Base-by-base conservation (phyloP, 2,888 invertebrate species). In the Cataglyphis rosenhaueri region DNA sequence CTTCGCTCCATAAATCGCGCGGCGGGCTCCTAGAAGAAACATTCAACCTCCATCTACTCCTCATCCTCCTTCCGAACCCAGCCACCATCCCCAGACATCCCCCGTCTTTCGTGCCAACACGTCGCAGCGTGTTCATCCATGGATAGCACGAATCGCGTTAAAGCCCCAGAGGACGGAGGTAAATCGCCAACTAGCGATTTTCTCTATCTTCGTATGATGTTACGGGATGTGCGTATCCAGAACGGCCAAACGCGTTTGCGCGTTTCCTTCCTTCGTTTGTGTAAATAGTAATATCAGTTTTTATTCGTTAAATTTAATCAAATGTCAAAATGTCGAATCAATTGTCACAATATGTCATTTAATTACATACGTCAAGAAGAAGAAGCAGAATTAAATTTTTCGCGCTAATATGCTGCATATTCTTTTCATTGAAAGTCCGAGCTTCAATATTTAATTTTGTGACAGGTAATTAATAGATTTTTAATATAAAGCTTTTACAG, bases 1-100 rank as follows among this genome's bases (percentile, higher is more conserved):
- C 93, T 93, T 93, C 89, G 94, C 93, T 93, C 94, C 94, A 94
- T 94, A 94, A 94, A 94, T 94, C 93, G 94, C 93, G 91, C 92
- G 92, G 91, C 92, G 91, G 91, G 91, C 93, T 93, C 91, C 93
- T 92, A 92, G 94, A 94, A 93, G 94, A 93, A 94, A 94, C 93
- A 93, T 92, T 93, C 93, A 93, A 92, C 91, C 92, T 92, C 92
- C 91, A 91, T 92, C 93, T 90, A 91, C 91, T 91, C 88, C 89
- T 91, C 91, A 85, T 91, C 91, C 91, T 89, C 91, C 90, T 88
- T 87, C 88, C 86, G 85, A 91, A 88, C 90, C 89, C 88, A 86
- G 86, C 87, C 86, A 86, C 90, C 90, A 83, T 87, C 84, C 84
- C 86, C 83, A 66, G 76, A 70, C 81, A 78, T 79, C 79, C 85